Evolutionary conservation across 2,113 vertebrate species (phyloP), one percentile per base, ranked within the genome.

Genomic region (Notarius quadriscutis): DNA sequence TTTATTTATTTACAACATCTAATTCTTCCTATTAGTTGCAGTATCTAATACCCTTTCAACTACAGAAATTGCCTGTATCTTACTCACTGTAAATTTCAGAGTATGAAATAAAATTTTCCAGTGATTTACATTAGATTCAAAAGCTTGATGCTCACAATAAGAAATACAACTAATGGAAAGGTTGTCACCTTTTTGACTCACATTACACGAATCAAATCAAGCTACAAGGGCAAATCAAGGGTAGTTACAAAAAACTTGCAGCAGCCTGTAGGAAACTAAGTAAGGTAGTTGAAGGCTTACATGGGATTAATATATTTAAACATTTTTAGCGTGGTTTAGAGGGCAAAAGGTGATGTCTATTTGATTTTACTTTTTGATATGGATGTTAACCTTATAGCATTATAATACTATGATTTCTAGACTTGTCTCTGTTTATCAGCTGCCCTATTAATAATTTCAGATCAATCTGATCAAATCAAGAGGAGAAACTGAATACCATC

Each of bases 401-500:
- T 72, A 41, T 41, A 72, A 48, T 2, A 41, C 2, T 20, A 41
- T 41, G 2, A 50, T 11, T 50, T 50, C 41, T 75, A 10, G 41
- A 50, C 18, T 2, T 75, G 41, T 75, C 72, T 75, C 17, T 72
- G 17, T 20, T 41, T 22, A 75, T 22, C 0, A 48, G 8, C 34
- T 74, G 18, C 9, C 18, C 1, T 22, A 30, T 48, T 18, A 74
- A 20, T 22, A 8, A 75, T 22, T 75, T 12, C 4, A 75, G 25
- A 75, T 75, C 20, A 25, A 25, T 75, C 25, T 25, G 7, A 75
- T 75, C 1, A 75, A 75, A 75, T 51, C 41, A 51, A 25, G 5
- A 50, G 22, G 22, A 75, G 20, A 75, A 51, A 50, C 2, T 75
- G 5, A 51, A 60, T 87, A 94, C 94, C 91, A 84, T 57, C 86